A percentile compares a stretch with the other conserved stretches of the same genome.
Evolutionary conservation across 2,113 vertebrate genomes (phyloP).

Genomic region (Nycticebus coucang): DNA sequence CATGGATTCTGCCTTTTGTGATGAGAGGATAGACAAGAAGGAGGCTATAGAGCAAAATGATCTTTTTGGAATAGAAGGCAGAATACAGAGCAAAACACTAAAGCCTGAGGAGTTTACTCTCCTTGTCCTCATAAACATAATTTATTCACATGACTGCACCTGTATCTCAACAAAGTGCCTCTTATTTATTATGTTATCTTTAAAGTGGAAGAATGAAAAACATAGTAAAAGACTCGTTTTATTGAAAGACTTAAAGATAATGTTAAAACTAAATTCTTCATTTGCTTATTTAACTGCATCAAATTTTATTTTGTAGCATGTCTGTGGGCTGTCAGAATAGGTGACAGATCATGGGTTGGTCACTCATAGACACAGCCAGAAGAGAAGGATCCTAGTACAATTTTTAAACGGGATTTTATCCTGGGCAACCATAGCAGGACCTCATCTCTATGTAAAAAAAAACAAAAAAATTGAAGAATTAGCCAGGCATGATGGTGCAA

Average conservation of each 20-base stretch:
- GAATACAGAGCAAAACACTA: background rate
- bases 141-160: background rate
- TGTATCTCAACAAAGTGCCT: background rate
- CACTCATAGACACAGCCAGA: background rate
- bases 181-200: constrained; percentile 33
- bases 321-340: background rate
- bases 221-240: constrained; percentile 1
- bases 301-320: background rate
- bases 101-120: background rate
- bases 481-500: background rate
- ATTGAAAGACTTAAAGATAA: constrained; percentile 7
- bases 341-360: background rate
- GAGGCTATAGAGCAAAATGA: background rate
- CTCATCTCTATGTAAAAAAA: no score
- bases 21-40: background rate
- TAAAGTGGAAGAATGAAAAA: constrained; percentile 12
- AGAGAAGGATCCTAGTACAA: background rate
- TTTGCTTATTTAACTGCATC: constrained; percentile 26
- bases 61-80: background rate
- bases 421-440: no score
- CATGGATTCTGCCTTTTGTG: constrained; percentile 17
- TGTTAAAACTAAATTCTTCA: constrained; percentile 6
- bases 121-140: background rate
- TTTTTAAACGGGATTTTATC: background rate
- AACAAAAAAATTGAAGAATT: no score